Evolutionary conservation across 1,140 invertebrate genomes (phyloP).

Genomic region (Drosophila nebulosa): DNA sequence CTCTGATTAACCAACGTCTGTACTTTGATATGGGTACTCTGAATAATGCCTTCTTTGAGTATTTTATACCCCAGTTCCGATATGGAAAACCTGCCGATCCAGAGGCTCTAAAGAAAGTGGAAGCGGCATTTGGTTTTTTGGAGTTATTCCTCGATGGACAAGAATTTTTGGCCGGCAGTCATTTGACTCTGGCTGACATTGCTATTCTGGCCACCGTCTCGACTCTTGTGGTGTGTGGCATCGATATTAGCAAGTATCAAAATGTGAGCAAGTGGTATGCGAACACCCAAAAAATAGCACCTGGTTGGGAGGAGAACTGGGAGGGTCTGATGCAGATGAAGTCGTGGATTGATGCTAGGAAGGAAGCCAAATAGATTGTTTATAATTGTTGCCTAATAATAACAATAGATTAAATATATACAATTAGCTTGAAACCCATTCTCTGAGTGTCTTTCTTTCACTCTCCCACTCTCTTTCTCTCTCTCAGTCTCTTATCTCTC

Average conservation of each 20-base stretch:
- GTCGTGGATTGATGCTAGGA: neutral
- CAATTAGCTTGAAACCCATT: neutral
- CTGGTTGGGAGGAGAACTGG: slow-evolving; percentile 81
- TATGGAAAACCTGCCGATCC: slow-evolving; percentile 82
- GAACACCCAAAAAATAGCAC: slow-evolving; percentile 85
- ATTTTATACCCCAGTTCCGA: slow-evolving; percentile 87
- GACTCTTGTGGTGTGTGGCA: slow-evolving; percentile 84
- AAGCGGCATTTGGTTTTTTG: slow-evolving; percentile 84
- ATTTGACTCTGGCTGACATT: slow-evolving; percentile 89
- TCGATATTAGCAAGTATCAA: slow-evolving; percentile 85
- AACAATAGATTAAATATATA: neutral
- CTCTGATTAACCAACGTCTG: slow-evolving; percentile 83
- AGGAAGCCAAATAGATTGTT: neutral
- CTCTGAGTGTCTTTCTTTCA: neutral
- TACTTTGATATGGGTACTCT: slow-evolving; percentile 83
- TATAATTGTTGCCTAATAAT: too few species aligned
- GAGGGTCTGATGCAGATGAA: slow-evolving; percentile 17
- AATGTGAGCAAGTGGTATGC: slow-evolving; percentile 87
- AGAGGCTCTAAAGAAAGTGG: slow-evolving; percentile 84
- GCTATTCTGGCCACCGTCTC: slow-evolving; percentile 84
- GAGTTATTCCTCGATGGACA: slow-evolving; percentile 85
- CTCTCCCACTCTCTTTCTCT: neutral
- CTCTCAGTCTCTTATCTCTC: neutral
- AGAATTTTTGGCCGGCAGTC: slow-evolving; percentile 85
- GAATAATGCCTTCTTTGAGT: slow-evolving; percentile 75